These are phyloP conservation scores for Vollenhovia emeryi DNA, from an alignment of 1,140 invertebrate species.

Conservation along the genomic window DNA sequence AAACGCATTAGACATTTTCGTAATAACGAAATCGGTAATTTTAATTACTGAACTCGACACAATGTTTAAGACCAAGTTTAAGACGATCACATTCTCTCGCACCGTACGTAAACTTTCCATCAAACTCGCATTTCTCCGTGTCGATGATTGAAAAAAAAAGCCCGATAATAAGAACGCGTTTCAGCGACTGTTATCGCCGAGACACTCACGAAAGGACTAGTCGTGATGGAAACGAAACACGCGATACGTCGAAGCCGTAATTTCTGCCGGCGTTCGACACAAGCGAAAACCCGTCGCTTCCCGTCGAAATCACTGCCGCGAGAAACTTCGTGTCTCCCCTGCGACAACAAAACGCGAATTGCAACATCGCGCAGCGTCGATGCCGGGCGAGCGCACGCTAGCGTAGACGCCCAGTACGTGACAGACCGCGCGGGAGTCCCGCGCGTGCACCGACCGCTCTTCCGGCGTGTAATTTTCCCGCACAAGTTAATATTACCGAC, in stretches of 20 bases:
- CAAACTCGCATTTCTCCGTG: not conserved
- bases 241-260: conserved; percentile 26
- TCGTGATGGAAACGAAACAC: conserved; percentile 14
- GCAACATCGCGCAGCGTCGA: conserved; percentile 6
- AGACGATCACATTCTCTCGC: not conserved
- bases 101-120: not conserved
- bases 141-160: not conserved
- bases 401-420: not conserved
- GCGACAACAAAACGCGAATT: conserved; percentile 38
- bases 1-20: not conserved
- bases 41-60: not conserved
- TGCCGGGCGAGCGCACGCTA: not conserved
- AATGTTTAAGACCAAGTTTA: not conserved
- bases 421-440: conserved; percentile 22
- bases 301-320: conserved; percentile 33
- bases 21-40: not conserved
- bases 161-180: not conserved
- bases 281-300: conserved; percentile 3
- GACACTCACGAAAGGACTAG: not conserved
- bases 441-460: conserved; percentile 49
- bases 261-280: not conserved
- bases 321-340: conserved; percentile 23
- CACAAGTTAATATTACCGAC: conserved; percentile 63
- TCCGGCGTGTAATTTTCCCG: conserved; percentile 71
- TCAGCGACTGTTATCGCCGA: not conserved